Percentiles rank a stretch among this genome's conserved stretches.
Conservation (phyloP, 2,888 invertebrate species). For the Hemistola chrysoprasaria region DNA sequence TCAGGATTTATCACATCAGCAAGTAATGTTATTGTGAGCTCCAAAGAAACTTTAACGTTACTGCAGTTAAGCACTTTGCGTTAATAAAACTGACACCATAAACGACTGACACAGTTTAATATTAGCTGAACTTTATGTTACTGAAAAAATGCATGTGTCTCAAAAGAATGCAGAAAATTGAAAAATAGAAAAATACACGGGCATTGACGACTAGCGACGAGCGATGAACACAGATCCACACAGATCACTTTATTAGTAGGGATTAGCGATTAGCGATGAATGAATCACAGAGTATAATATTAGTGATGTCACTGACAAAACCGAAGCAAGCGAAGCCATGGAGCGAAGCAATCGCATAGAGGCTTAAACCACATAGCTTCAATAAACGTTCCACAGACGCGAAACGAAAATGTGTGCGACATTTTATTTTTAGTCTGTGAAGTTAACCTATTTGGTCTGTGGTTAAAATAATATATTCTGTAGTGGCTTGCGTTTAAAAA, state of each 20-base stretch:
- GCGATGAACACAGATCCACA: constrained; percentile 10
- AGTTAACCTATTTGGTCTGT: no score
- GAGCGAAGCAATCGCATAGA: no score
- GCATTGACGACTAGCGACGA: constrained; percentile 2
- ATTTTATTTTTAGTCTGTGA: no score
- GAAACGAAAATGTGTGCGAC: no score
- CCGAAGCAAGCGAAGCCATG: no score
- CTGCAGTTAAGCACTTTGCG: not conserved
- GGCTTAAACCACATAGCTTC: no score
- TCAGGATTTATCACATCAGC: constrained; percentile 79
- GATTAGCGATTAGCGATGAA: no score
- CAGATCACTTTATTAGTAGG: not conserved
- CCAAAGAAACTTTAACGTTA: constrained; percentile 16
- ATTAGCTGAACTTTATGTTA: not conserved
- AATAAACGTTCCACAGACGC: no score
- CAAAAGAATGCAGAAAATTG: constrained; percentile 4
- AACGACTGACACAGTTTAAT: not conserved
- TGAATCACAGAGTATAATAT: no score
- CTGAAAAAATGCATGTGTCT: constrained; percentile 3
- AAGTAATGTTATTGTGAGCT: constrained; percentile 46
- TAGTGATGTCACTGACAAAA: no score
- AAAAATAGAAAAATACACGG: constrained; percentile 5
- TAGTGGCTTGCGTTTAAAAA: no score
- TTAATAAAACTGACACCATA: not conserved
- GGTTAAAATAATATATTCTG: no score